These are phyloP conservation scores for Epicauta chinensis DNA, from an alignment of 1,140 invertebrate species.

Conservation along the genomic window DNA sequence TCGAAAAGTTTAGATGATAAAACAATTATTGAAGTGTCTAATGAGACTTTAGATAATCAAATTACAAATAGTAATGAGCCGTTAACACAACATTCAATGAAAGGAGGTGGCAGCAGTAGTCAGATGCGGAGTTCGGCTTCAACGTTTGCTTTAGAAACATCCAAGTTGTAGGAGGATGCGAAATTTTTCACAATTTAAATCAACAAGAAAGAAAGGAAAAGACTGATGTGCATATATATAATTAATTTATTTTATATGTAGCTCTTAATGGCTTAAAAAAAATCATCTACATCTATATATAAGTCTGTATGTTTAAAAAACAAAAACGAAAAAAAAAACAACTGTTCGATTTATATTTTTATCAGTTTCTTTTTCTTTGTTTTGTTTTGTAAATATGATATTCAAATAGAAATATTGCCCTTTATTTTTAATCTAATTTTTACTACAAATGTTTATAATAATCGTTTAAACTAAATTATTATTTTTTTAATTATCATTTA, in stretches of 20 bases:
- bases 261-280: background rate
- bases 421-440: too few relatives aligned
- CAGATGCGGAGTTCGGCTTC: background rate
- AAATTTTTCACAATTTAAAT: background rate
- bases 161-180: conserved; percentile 14
- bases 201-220: conserved; percentile 1
- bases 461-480: too few relatives aligned
- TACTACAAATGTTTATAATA: too few relatives aligned
- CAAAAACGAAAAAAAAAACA: too few relatives aligned
- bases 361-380: too few relatives aligned
- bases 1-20: conserved; percentile 36
- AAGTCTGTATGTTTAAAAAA: too few relatives aligned
- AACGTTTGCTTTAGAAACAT: conserved; percentile 11
- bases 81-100: conserved; percentile 5
- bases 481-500: too few relatives aligned
- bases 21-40: conserved; percentile 39
- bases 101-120: background rate
- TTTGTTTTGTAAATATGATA: too few relatives aligned
- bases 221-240: conserved; percentile 20
- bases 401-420: too few relatives aligned
- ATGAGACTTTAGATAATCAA: conserved; percentile 36
- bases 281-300: background rate
- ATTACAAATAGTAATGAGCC: background rate
- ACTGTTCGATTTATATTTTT: too few relatives aligned
- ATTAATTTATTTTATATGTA: conserved; percentile 15